Percentiles rank a stretch among this genome's conserved stretches.
phyloP scores from a whole-genome alignment of 2,888 invertebrate genomes.

The Homarus gammarus region DNA sequence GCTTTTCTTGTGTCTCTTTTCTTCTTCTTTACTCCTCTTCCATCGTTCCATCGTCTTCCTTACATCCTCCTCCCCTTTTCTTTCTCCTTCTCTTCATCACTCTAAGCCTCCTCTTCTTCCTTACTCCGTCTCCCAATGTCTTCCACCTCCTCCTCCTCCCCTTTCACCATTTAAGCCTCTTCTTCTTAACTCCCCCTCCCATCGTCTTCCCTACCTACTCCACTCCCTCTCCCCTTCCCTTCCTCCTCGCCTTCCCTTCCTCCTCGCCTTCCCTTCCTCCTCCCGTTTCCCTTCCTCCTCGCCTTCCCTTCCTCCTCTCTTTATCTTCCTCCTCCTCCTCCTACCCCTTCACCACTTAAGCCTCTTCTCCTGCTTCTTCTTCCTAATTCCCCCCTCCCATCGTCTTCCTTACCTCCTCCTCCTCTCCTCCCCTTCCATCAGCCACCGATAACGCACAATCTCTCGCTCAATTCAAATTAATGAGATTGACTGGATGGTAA shows the following conservation, averaged over 20 bases:
- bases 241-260: background rate
- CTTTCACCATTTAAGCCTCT: background rate
- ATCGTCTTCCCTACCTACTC: background rate
- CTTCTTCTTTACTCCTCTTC: background rate
- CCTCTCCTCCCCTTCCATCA: conserved; percentile 30
- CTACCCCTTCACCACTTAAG: background rate
- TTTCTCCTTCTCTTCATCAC: background rate
- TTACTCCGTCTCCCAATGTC: too few relatives aligned
- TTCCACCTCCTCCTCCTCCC: background rate
- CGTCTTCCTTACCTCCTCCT: background rate
- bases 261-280: background rate
- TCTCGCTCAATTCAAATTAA: conserved; percentile 70
- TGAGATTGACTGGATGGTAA: conserved; percentile 72
- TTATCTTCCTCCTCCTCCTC: background rate
- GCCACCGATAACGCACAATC: conserved; percentile 70
- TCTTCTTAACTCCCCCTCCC: background rate
- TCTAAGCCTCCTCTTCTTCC: background rate
- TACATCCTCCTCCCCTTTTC: background rate
- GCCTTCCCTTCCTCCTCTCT: background rate
- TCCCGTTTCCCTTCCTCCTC: background rate
- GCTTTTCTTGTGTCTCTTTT: background rate
- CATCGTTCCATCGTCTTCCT: background rate
- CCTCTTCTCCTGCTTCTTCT: too few relatives aligned
- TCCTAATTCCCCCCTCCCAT: background rate
- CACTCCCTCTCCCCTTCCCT: conserved; percentile 20